Conservation (phyloP, 2,797 vertebrate genomes). For the Lepilemur ruficaudatus region DNA sequence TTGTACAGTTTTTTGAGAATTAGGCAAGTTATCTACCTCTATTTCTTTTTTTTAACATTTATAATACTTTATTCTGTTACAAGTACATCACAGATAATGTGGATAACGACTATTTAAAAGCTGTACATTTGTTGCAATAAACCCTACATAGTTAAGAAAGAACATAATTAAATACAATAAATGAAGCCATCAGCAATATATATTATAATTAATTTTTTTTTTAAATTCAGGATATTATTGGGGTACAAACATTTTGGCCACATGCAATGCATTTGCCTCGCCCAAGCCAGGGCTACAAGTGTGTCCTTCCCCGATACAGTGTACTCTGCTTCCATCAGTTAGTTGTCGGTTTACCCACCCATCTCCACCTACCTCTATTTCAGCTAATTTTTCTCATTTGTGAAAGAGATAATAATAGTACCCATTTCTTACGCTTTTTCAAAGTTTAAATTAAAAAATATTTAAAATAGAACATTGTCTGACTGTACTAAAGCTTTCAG, state of each 20-base stretch:
- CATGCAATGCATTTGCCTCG: too few relatives aligned
- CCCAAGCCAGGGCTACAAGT: too few relatives aligned
- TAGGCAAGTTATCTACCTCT: neutral
- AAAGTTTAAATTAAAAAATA: neutral
- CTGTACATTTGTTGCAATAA: neutral
- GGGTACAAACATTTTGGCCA: too few relatives aligned
- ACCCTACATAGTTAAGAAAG: neutral
- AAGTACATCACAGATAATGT: neutral
- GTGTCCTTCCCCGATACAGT: too few relatives aligned
- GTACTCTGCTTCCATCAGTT: too few relatives aligned
- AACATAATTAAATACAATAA: neutral
- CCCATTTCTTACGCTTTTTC: neutral
- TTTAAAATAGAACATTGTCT: neutral
- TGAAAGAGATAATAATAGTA: neutral
- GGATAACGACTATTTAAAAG: neutral
- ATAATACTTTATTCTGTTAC: neutral
- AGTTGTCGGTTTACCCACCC: too few relatives aligned
- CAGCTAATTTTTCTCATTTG: neutral
- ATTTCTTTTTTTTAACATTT: neutral
- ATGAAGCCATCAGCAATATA: neutral
- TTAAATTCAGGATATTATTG: too few relatives aligned
- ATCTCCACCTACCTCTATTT: neutral
- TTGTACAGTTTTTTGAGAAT: neutral
- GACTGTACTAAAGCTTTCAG: neutral
- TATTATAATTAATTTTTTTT: too few relatives aligned